Base-by-base conservation (phyloP, 1,140 invertebrate species). In the Drosophila ananassae region DNA sequence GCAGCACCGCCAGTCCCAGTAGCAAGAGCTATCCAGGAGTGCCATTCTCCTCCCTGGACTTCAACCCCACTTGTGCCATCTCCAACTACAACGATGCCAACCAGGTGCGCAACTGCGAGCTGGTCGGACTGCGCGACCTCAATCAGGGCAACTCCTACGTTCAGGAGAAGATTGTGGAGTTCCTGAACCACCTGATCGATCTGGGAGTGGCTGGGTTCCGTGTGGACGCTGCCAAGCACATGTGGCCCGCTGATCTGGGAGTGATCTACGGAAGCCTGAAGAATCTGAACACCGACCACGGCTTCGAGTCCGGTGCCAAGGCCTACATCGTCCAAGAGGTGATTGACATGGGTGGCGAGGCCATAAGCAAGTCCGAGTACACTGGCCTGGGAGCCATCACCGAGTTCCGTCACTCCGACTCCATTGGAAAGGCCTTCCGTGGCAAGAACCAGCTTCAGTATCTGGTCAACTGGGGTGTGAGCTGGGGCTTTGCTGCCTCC, bases 21-120 rank as follows among this genome's bases (percentile, higher is more conserved):
- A 41, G 39, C 39, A 41, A 41, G 39, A 41, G 39, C 39, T 41
- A 41, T 13, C 39, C 39, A 5, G 41, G 13, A 17, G 41, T 44
- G 41, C 41, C 41, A 7, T 44, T 21, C 13, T 44, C 41, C 13
- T 44, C 41, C 5, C 41, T 44, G 41, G 41, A 44, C 41, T 44
- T 44, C 41, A 44, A 44, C 41, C 41, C 41, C 13, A 44, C 41
- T 1, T 44, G 41, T 13, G 41, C 13, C 41, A 44, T 44, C 41
- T 44, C 13, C n/a, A 44, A 44, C 41, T 44, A 21, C 41, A 44
- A 44, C 13, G 41, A 44, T 21, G 41, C 41, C 41, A 44, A 17
- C 41, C 41, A 44, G 10, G 41, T 44, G 7, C 41, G 41, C 41
- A 44, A 44, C 41, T 44, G 41, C 41, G 41, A 44, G 41, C 41